Base-by-base conservation (phyloP, 2,113 vertebrate genomes). In the Leptobrachium ailaonicum region DNA sequence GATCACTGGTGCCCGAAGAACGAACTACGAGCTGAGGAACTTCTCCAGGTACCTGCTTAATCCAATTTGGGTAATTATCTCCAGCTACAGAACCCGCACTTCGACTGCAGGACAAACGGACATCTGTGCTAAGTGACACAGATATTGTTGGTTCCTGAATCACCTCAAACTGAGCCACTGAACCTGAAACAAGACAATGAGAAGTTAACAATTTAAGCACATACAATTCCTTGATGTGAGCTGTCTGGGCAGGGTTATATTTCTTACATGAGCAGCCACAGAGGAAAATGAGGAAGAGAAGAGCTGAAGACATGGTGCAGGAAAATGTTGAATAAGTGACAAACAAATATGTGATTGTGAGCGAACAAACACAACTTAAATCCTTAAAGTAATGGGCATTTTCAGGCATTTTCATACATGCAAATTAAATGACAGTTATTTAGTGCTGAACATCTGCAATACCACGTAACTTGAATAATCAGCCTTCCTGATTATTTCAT, bases 21-120 rank as follows among this genome's bases (percentile, higher is more conserved):
- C 62, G 42, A 32, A 77, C 32, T 72, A 64, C 7, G 8, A 54
- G 75, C 47, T 71, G 71, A 41, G 77, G 77, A 44, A 13, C 44
- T 64, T 43, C 42, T 20, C 73, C 80, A 2, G 74, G 74, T 71
- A 44, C 72, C 80, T 82, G 74, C n/a, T 71, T 20, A 45, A 44
- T 64, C 74, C 80, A 82, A 20, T 44, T 2, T 14, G 66, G 67
- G 44, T 72, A 54, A 60, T 66, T 82, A 66, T 5, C 3, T 6
- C 32, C 66, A 71, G 56, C 66, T 62, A 82, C 41, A 41, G 79
- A 75, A 0, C 73, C 79, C 42, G 32, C 56, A 44, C 73, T 82
- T 11, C 4, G 44, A 8, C 56, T 67, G 13, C 75, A 76, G 44
- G 43, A 40, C 11, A 74, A 9, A 3, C 43, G 80, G 2, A 12